Percentiles rank a stretch among this genome's conserved stretches.
Conservation (phyloP, 1,140 invertebrate species). For the Mylabris phalerata region DNA sequence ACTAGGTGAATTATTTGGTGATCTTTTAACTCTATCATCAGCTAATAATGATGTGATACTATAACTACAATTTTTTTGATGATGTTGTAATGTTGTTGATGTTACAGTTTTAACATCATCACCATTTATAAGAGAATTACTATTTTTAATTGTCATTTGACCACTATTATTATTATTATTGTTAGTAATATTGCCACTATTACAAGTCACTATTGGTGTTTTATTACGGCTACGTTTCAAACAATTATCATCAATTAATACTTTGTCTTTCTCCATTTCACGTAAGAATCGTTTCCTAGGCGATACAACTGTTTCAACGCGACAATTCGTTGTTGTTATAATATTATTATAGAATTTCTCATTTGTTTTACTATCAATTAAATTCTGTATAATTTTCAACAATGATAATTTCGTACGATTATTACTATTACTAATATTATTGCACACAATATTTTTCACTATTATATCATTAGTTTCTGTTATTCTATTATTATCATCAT, state of each 20-base stretch:
- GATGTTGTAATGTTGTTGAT: constrained; percentile 19
- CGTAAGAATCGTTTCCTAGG: constrained; percentile 55
- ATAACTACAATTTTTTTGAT: constrained; percentile 50
- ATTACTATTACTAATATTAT: constrained; percentile 8
- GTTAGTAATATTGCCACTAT: not conserved
- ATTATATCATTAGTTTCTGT: constrained; percentile 7
- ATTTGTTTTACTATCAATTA: constrained; percentile 36
- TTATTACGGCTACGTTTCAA: constrained; percentile 37
- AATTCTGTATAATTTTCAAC: constrained; percentile 42
- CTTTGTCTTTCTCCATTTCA: constrained; percentile 47
- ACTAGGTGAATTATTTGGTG: constrained; percentile 39
- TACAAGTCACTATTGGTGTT: constrained; percentile 32
- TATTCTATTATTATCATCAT: constrained; percentile 8
- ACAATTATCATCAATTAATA: constrained; percentile 21
- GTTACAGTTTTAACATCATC: constrained; percentile 25
- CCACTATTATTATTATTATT: not conserved
- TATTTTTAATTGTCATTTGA: constrained; percentile 5
- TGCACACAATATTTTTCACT: constrained; percentile 13
- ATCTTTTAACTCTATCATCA: constrained; percentile 35
- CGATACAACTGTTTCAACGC: constrained; percentile 43
- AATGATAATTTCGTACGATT: constrained; percentile 28
- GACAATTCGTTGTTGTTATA: not conserved
- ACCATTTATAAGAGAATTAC: constrained; percentile 33
- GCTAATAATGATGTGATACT: constrained; percentile 71
- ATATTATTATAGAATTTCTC: constrained; percentile 27